Evolutionary conservation across 2,888 invertebrate species (phyloP).

Genomic region (Scaptomyza parva): DNA sequence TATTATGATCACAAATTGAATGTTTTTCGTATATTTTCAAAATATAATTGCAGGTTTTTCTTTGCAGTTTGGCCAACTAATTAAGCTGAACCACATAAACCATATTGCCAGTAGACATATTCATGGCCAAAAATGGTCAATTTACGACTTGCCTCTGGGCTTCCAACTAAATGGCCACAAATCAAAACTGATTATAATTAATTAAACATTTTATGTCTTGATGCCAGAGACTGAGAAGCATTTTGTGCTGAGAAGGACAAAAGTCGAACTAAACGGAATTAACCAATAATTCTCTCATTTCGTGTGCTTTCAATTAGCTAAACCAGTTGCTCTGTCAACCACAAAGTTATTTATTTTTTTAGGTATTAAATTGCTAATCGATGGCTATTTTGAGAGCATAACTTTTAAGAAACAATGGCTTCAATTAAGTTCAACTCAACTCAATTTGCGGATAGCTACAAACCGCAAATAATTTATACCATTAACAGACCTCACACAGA

Average conservation of each 20-base stretch:
- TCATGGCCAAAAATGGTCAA: constrained; percentile 38
- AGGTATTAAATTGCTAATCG: not conserved
- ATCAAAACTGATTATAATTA: constrained; percentile 72
- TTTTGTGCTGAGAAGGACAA: constrained; percentile 5
- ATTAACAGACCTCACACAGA: constrained; percentile 60
- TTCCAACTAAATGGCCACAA: constrained; percentile 62
- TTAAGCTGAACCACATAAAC: constrained; percentile 71
- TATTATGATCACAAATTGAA: constrained; percentile 59
- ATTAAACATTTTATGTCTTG: constrained; percentile 39
- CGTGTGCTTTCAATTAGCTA: not conserved
- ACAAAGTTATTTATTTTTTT: not conserved
- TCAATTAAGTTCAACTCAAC: constrained; percentile 50
- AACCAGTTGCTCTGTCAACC: not conserved
- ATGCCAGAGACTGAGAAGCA: not conserved
- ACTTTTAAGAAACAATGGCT: constrained; percentile 50
- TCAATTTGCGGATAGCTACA: constrained; percentile 17
- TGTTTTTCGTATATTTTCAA: constrained; percentile 47
- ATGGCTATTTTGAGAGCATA: not conserved
- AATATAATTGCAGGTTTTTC: constrained; percentile 56
- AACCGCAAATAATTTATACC: constrained; percentile 41
- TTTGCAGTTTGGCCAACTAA: constrained; percentile 56
- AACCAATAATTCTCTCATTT: not conserved
- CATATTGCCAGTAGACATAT: constrained; percentile 22
- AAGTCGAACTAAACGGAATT: not conserved
- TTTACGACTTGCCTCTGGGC: constrained; percentile 35